Percentiles rank a stretch among this genome's conserved stretches.
These are phyloP conservation scores for Osmoderma eremita DNA, from an alignment of 2,888 invertebrate species.

Conservation along the genomic window DNA sequence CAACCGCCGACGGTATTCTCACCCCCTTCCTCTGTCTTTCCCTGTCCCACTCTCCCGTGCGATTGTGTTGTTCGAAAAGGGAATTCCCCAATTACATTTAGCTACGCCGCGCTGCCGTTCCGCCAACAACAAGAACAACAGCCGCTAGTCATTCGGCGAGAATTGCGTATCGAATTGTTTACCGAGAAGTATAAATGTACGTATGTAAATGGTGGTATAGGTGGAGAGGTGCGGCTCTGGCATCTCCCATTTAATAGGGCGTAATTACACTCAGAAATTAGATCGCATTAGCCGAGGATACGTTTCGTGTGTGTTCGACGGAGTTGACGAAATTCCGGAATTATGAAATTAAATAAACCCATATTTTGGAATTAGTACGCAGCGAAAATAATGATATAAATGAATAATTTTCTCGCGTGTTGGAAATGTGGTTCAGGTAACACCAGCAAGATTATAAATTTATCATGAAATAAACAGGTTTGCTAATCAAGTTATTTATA, in stretches of 20 bases:
- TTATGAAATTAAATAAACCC: slow-evolving; percentile 20
- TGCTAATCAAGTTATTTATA: too few species aligned
- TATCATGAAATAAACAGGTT: slow-evolving; percentile 5
- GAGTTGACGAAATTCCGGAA: slow-evolving; percentile 25
- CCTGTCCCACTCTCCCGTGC: not conserved
- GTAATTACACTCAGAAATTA: slow-evolving; percentile 20
- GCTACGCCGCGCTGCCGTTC: not conserved
- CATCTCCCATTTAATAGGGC: slow-evolving; percentile 9
- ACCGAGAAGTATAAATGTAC: not conserved
- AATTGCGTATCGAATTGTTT: slow-evolving; percentile 29
- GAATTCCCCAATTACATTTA: slow-evolving; percentile 25
- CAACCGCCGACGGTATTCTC: slow-evolving; percentile 2
- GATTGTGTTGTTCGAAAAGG: slow-evolving; percentile 6
- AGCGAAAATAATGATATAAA: slow-evolving; percentile 13
- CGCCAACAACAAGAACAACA: slow-evolving; percentile 22
- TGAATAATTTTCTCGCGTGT: slow-evolving; percentile 15
- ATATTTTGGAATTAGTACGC: slow-evolving; percentile 12
- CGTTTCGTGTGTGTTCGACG: slow-evolving; percentile 11
- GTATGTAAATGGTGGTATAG: not conserved
- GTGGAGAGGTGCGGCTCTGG: not conserved
- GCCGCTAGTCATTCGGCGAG: slow-evolving; percentile 22
- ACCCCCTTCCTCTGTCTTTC: not conserved
- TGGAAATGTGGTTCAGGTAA: not conserved
- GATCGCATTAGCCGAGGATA: slow-evolving; percentile 13
- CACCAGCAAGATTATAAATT: slow-evolving; percentile 1